Percentiles rank a stretch among this genome's conserved stretches.
phyloP scores from a whole-genome alignment of 2,888 invertebrate genomes.

The Ligdia adustata region DNA sequence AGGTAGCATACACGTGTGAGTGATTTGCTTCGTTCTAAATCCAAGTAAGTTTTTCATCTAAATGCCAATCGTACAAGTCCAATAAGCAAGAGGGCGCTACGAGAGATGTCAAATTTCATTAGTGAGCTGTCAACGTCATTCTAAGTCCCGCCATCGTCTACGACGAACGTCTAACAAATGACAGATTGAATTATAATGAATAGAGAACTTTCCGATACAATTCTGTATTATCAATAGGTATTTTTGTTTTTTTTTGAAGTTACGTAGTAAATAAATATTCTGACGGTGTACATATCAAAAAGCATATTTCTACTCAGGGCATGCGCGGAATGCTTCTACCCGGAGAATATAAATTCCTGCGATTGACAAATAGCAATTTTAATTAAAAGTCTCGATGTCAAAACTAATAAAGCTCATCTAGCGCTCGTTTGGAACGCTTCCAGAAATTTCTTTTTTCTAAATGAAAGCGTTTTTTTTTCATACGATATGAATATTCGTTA shows the following conservation, averaged over 20 bases:
- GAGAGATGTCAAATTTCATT: conserved; percentile 54
- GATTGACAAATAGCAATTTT: conserved; percentile 57
- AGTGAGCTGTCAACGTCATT: conserved; percentile 59
- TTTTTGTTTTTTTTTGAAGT: not conserved
- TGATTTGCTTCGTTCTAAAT: not conserved
- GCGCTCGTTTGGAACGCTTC: conserved; percentile 62
- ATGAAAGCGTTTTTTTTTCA: conserved; percentile 54
- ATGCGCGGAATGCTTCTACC: conserved; percentile 27
- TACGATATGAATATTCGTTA: conserved; percentile 73
- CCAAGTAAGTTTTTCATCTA: conserved; percentile 27
- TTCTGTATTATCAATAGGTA: not conserved
- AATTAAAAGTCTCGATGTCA: conserved; percentile 58
- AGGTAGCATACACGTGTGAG: too few species aligned
- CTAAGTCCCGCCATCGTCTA: conserved; percentile 37
- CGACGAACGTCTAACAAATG: conserved; percentile 41
- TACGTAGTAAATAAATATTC: not conserved
- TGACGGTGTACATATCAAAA: not conserved
- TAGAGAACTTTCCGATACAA: conserved; percentile 39
- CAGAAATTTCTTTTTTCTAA: conserved; percentile 62
- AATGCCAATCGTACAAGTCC: conserved; percentile 39
- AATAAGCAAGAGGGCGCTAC: conserved; percentile 49
- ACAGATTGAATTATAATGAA: conserved; percentile 46
- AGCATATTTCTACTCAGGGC: conserved; percentile 7
- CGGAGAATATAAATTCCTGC: conserved; percentile 27
- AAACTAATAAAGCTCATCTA: conserved; percentile 57